A percentile compares a stretch with the other conserved stretches of the same genome.
These are phyloP conservation scores for Suricata suricatta DNA, from an alignment of 2,113 vertebrate species.

Conservation along the genomic window DNA sequence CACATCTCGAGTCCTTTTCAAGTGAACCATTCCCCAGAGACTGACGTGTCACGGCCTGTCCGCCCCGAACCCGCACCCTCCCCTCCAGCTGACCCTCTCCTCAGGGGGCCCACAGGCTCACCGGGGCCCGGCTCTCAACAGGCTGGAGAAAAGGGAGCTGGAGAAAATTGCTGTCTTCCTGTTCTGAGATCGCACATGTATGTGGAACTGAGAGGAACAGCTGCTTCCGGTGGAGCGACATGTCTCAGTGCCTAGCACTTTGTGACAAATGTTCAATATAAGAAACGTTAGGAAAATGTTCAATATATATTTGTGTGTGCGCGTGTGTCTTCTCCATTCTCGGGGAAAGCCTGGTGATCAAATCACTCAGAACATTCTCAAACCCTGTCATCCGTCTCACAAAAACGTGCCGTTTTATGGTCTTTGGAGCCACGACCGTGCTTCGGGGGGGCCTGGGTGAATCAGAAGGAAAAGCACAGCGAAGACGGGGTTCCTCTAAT, in stretches of 20 bases:
- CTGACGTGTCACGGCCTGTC: neutral
- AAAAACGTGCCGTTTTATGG: neutral
- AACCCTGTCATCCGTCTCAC: neutral
- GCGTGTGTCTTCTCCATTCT: neutral
- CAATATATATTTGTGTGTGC: neutral
- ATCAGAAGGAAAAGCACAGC: neutral
- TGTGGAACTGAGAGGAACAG: neutral
- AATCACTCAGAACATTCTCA: slow-evolving; percentile 8
- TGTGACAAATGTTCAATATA: neutral
- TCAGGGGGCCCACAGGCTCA: too few relatives aligned
- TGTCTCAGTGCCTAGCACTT: neutral
- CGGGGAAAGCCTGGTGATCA: neutral
- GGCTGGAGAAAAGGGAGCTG: neutral
- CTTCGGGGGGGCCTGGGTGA: neutral
- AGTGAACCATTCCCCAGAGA: too few relatives aligned
- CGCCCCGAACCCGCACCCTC: neutral
- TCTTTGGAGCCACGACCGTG: neutral
- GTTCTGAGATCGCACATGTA: neutral
- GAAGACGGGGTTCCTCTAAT: neutral
- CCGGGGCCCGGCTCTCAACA: accelerated
- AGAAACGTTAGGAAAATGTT: neutral
- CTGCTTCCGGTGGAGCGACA: neutral
- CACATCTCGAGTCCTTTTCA: neutral
- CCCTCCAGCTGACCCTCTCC: too few relatives aligned
- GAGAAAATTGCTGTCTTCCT: too few relatives aligned